phyloP scores from a whole-genome alignment of 2,113 vertebrate species.

The Sylvicapra grimmia region DNA sequence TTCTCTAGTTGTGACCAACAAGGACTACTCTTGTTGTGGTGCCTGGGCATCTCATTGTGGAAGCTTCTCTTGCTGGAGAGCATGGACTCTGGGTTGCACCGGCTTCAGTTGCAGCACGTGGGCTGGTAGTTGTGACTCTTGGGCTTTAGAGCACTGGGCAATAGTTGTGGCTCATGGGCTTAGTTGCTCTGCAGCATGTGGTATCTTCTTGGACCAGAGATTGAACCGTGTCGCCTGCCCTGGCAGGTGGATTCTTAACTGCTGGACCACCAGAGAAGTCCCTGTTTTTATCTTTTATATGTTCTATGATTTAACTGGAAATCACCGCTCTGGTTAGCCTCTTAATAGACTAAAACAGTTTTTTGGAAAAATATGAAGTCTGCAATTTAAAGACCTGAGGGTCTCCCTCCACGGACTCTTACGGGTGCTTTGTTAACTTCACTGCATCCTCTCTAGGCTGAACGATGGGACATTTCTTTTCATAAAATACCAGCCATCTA shows the following conservation, averaged over 20 bases:
- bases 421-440: not conserved
- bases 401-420: not conserved
- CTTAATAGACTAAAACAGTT: not conserved
- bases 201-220: not conserved
- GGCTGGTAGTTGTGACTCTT: not conserved
- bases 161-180: not conserved
- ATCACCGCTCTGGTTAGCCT: not conserved
- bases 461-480: constrained; percentile 25
- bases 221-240: not conserved
- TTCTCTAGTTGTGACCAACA: not conserved
- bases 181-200: not conserved
- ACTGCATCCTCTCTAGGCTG: not conserved
- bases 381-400: not conserved
- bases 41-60: not conserved
- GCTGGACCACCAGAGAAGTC: not conserved
- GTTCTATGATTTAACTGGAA: constrained; percentile 30
- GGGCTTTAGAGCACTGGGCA: not conserved
- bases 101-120: not conserved
- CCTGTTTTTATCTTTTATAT: not conserved
- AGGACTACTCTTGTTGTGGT: not conserved
- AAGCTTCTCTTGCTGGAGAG: not conserved
- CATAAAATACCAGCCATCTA: not conserved
- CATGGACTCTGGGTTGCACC: not conserved
- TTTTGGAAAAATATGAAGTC: constrained; percentile 18
- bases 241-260: not conserved